Evolutionary conservation across 2,113 vertebrate species (phyloP), one percentile per base, ranked within the genome.

Genomic region (Neolamprologus hecqui): DNA sequence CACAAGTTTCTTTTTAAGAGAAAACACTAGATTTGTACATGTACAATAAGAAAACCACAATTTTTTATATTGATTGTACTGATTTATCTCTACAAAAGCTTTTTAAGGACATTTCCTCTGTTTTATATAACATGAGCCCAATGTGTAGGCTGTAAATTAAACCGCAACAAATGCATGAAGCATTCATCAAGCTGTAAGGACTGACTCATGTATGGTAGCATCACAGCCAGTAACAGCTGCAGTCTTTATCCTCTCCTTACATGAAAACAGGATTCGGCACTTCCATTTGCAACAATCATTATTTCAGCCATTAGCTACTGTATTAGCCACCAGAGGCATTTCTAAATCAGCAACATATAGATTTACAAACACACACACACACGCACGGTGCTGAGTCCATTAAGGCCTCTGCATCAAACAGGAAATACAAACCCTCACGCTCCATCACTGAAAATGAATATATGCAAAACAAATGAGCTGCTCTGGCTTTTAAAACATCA

Each of bases 241-340:
- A 14, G 33, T 85, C 82, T 84, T 83, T 37, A 83, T 89, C 82
- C 77, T 84, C 65, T 65, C 26, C 86, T 88, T 37, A 75, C 84
- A 85, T 85, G 7, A 87, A 77, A 85, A 75, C 84, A 63, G 86
- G 45, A 85, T 91, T 93, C 83, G 54, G 84, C 85, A 88, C 83
- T 86, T 93, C 91, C 92, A 93, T 94, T 94, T 94, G 84, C 93
- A 89, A 60, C 90, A 89, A 94, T 95, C 94, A 95, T 94, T 95
- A 94, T 75, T 93, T 90, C 81, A 70, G 90, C 93, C 93, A 95
- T 94, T 95, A 95, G 92, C 90, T 79, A 45, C 88, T 93, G 87
- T 91, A 93, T 94, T 94, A 94, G 91, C 91, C 81, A 93, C 92
- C 82, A 87, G 89, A 93, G 94, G 94, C 94, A 35, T 89, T 90